Base-by-base conservation (phyloP, 2,797 vertebrate genomes). In the Eulemur rubriventer region DNA sequence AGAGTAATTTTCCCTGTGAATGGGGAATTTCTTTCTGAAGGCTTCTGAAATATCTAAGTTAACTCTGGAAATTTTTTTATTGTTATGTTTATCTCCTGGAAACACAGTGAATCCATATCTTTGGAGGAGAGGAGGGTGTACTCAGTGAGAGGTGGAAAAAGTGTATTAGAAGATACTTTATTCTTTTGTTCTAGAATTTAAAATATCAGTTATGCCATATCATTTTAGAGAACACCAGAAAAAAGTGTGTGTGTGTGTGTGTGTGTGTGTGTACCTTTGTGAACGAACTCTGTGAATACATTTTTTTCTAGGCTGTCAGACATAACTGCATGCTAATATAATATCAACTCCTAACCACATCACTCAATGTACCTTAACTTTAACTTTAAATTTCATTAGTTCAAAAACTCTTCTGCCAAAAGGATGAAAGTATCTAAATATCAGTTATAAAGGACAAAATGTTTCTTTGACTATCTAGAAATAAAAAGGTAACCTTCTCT, bases 361-460 rank as follows among this genome's bases (percentile, higher is more conserved):
- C 14, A 14, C 30, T 88, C 67, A 73, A 78, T 94, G 6, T 57
- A 84, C 41, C 65, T 92, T 90, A 92, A 89, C 61, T 89, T 89
- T 90, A 92, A 76, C 52, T 94, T 96, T 96, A 92, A 90, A 84
- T 94, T 93, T n/a, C 17, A 59, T 26, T 91, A 91, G 63, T 85
- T 96, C 63, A 93, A 87, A 93, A 89, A 63, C 33, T 79, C 43
- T 70, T 91, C 93, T 96, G 50, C 30, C 20, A 85, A 94, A 86
- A 75, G 33, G 92, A 93, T 96, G n/a, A 96, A 94, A 97, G 69
- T 55, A 57, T 80, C 80, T 93, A 96, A 97, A 97, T 96, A 96
- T 85, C 92, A 93, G 22, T 65, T 92, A 80, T 91, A 95, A 97
- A 91, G 82, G 70, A 96, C 67, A 95, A 93, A 96, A 63, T 96